Evolutionary conservation across 1,140 invertebrate genomes (phyloP).

Genomic region (Fopius arisanus): DNA sequence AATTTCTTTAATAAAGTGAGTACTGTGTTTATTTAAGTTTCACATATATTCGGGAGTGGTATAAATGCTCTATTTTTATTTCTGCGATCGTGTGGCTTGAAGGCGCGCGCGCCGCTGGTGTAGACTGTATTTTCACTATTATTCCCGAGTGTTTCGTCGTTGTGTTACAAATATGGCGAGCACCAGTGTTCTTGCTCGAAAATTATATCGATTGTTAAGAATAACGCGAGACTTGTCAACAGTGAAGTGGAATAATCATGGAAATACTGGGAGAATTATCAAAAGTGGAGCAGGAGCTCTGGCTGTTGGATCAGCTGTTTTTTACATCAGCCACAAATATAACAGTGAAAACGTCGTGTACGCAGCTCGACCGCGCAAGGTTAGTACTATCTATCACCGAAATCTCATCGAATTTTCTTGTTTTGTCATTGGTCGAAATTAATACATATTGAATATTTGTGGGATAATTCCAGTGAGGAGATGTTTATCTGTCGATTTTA

Average conservation of each 20-base stretch:
- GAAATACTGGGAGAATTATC: constrained; percentile 2
- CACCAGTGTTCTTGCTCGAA: constrained; percentile 15
- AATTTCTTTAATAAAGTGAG: too few species aligned
- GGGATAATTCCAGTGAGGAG: not conserved
- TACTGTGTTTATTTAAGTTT: not conserved
- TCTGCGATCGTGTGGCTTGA: not conserved
- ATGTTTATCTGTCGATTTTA: not conserved
- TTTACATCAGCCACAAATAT: constrained; percentile 39
- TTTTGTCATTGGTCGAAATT: not conserved
- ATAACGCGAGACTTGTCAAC: not conserved
- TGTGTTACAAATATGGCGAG: constrained; percentile 32
- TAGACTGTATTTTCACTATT: not conserved
- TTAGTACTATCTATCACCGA: constrained; percentile 32
- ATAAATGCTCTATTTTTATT: constrained; percentile 15
- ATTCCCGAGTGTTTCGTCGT: not conserved
- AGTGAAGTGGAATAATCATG: not conserved
- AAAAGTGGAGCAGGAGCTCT: constrained; percentile 32
- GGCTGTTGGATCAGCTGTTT: constrained; percentile 35
- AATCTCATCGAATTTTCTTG: not conserved
- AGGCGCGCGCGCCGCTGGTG: not conserved
- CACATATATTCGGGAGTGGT: not conserved
- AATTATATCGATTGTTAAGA: not conserved
- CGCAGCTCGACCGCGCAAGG: constrained; percentile 47
- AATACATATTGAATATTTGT: not conserved
- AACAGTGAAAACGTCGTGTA: constrained; percentile 37